A percentile compares a stretch with the other conserved stretches of the same genome.
phyloP scores from a whole-genome alignment of 2,888 invertebrate species.

The Pantelozetes paolii region DNA sequence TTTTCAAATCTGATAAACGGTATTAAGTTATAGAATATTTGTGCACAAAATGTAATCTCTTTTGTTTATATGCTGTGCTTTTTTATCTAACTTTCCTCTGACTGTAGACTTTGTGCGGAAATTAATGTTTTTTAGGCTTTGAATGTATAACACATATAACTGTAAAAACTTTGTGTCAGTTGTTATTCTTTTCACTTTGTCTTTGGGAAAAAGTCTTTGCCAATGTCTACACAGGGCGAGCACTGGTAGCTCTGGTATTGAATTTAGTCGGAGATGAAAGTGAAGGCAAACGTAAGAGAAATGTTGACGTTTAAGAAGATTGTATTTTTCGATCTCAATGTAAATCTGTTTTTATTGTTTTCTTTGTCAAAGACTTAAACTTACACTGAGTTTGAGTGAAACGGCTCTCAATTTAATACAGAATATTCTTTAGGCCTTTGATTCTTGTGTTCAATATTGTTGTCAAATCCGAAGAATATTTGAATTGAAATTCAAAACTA shows the following conservation, averaged over 20 bases:
- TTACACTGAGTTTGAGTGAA: not conserved
- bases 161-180: not conserved
- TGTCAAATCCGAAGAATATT: too few species aligned
- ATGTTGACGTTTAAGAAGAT: not conserved
- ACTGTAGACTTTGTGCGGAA: not conserved
- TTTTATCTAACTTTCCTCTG: not conserved
- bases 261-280: not conserved
- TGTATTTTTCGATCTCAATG: constrained; percentile 7
- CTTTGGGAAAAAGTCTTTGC: not conserved
- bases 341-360: constrained; percentile 20
- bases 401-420: not conserved
- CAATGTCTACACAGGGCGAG: not conserved
- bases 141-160: not conserved
- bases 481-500: too few species aligned
- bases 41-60: not conserved
- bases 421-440: not conserved
- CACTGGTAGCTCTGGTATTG: not conserved
- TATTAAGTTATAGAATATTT: not conserved
- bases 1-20: not conserved
- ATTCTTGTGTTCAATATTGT: too few species aligned
- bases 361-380: not conserved
- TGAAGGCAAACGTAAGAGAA: not conserved
- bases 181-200: not conserved
- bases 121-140: not conserved
- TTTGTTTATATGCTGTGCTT: not conserved